phyloP scores from a whole-genome alignment of 1,140 invertebrate genomes.

The Paracyclopina nana region DNA sequence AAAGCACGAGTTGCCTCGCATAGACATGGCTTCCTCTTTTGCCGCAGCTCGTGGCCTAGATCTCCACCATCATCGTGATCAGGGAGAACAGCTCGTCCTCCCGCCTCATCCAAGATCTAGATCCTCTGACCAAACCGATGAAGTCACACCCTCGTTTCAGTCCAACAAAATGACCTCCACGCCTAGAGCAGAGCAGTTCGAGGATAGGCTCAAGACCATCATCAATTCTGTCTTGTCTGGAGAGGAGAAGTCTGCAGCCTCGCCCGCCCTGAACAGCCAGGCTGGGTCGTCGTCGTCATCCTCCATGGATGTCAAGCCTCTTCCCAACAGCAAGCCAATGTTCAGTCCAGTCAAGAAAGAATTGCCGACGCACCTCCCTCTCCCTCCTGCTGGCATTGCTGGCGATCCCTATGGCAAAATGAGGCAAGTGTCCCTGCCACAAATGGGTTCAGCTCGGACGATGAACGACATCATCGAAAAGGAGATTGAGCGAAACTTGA shows the following conservation, averaged over 20 bases:
- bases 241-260: neutral
- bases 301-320: neutral
- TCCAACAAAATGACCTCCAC: neutral
- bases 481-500: neutral
- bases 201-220: constrained; percentile 35
- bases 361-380: neutral
- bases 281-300: neutral
- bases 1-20: too few species aligned
- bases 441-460: neutral
- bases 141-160: neutral
- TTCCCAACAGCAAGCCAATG: neutral
- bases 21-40: too few species aligned
- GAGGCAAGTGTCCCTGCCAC: neutral
- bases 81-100: neutral
- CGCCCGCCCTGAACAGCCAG: neutral
- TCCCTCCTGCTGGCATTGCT: neutral
- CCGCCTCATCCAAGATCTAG: neutral
- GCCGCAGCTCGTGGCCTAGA: neutral
- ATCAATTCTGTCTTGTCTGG: neutral
- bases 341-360: neutral
- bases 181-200: constrained; percentile 36
- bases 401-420: neutral
- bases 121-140: neutral
- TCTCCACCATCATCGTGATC: neutral
- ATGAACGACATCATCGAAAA: neutral